Evolutionary conservation across 2,113 vertebrate species (phyloP).

Genomic region (Platanista minor): DNA sequence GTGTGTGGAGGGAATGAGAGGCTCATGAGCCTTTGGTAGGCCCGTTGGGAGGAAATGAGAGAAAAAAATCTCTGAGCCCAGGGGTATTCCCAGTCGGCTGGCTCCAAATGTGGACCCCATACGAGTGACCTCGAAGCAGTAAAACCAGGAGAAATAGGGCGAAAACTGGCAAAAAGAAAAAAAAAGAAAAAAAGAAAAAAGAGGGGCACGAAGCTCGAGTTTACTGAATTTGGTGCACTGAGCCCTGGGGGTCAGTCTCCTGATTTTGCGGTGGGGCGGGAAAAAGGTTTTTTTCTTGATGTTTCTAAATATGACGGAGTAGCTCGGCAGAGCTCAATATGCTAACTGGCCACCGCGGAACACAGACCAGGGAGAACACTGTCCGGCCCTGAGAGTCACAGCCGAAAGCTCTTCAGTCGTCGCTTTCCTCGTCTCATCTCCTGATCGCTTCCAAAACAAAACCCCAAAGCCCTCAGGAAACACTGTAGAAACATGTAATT

Average conservation of each 20-base stretch:
- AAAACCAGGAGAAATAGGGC: not conserved
- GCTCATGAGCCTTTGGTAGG: not conserved
- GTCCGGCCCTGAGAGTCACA: not conserved
- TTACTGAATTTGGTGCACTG: not conserved
- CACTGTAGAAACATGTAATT: not conserved
- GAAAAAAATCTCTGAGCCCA: not conserved
- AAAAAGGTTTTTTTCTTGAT: constrained; percentile 53
- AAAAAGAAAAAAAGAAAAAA: no score
- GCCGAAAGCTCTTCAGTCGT: not conserved
- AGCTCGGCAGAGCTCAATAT: not conserved
- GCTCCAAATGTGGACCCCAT: not conserved
- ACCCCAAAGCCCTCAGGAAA: not conserved
- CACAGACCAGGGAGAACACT: not conserved
- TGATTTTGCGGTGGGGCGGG: constrained; percentile 37
- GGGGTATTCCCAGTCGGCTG: not conserved
- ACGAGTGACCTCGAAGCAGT: not conserved
- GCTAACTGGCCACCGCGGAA: not conserved
- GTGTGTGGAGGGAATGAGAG: not conserved
- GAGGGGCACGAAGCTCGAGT: not conserved
- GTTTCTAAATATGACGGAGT: constrained; percentile 43
- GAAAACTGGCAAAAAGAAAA: not conserved
- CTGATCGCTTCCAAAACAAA: not conserved
- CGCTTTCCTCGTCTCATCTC: not conserved
- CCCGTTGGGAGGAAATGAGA: not conserved
- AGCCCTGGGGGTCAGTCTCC: constrained; percentile 53